Base-by-base conservation (phyloP, 2,888 invertebrate genomes). In the Rhaphigaster nebulosa region DNA sequence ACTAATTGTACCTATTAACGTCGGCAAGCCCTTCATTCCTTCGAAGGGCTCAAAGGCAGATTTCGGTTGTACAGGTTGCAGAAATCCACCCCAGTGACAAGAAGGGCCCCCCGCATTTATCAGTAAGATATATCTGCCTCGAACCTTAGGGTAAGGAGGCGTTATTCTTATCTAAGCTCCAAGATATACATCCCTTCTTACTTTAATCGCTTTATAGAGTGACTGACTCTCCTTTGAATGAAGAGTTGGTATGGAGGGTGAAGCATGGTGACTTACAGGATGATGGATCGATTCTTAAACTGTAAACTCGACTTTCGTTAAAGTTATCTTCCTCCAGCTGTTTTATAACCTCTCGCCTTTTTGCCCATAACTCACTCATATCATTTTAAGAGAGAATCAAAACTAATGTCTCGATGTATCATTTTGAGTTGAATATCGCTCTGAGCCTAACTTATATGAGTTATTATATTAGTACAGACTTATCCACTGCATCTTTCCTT, bases 101-200 rank as follows among this genome's bases (percentile, higher is more conserved):
- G 70, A 52, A 23, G 70, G 38, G 23, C 0, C n/a, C 45, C n/a
- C 38, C n/a, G 12, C 84, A 84, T 84, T 84, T 84, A 84, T 84
- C 84, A 84, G 18, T 45, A 50, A 84, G 84, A 84, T 84, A 84
- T 50, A 84, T 84, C 84, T 84, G 45, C 45, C 84, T 84, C n/a
- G 84, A 84, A 84, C 84, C 84, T 50, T 84, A 45, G 45, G 45
- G 84, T 84, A 45, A 41, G 45, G 45, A 45, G n/a, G 84, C 26
- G 84, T 45, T 84, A 84, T 84, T 84, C 84, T 84, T 84, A 84
- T 84, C 84, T 84, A n/a, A 84, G 84, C 45, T 18, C n/a, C 45
- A 84, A 84, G 84, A 84, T 84, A n/a, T n/a, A 84, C 26, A 26
- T 15, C 45, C 84, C 84, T 84, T 84, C 84, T 84, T 84, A 84